Conservation (phyloP, 2,797 vertebrate species). For the Leptodactylus fallax region DNA sequence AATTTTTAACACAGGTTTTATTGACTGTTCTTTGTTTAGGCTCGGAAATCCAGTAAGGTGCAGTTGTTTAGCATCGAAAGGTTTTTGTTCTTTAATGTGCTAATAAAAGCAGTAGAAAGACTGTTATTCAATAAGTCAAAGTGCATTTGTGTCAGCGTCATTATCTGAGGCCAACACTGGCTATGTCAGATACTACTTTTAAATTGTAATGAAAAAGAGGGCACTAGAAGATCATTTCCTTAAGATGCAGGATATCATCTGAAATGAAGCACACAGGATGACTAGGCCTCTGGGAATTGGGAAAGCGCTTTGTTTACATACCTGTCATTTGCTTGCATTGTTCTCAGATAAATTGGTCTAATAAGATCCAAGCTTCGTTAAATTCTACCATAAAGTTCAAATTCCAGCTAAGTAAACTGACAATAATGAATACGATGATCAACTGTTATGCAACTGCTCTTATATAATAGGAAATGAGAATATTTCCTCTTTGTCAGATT, state of each 20-base stretch:
- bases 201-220: constrained; percentile 70
- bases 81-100: constrained; percentile 67
- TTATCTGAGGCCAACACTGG: constrained; percentile 72
- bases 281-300: constrained; percentile 37
- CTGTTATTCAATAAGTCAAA: constrained; percentile 68
- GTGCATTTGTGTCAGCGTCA: constrained; percentile 70
- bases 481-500: neutral
- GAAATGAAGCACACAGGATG: constrained; percentile 52
- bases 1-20: constrained; percentile 56
- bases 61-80: constrained; percentile 61
- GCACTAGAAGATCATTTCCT: constrained; percentile 71
- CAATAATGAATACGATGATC: neutral
- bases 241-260: constrained; percentile 68
- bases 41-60: constrained; percentile 64
- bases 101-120: constrained; percentile 65
- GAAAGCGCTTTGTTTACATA: constrained; percentile 50
- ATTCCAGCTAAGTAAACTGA: constrained; percentile 7
- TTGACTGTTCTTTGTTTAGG: constrained; percentile 64
- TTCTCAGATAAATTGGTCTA: constrained; percentile 59
- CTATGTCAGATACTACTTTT: constrained; percentile 66
- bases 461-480: neutral
- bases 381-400: constrained; percentile 24
- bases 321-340: constrained; percentile 55
- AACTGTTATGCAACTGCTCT: neutral
- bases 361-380: constrained; percentile 41